Percentiles rank a stretch among this genome's conserved stretches.
Conservation (phyloP, 1,140 invertebrate species). For the Cherax destructor region DNA sequence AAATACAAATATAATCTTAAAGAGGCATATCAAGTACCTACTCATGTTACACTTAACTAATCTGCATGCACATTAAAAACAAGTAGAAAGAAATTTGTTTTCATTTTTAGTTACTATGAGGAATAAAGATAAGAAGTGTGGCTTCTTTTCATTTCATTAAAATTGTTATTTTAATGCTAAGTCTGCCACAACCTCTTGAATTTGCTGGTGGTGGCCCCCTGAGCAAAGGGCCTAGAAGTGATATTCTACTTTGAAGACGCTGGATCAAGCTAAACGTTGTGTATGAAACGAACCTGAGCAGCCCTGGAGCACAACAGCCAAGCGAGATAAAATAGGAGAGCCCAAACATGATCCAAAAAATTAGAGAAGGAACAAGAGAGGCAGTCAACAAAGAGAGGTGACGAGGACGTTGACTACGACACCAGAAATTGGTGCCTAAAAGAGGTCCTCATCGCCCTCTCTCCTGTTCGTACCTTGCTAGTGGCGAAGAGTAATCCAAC, state of each 20-base stretch:
- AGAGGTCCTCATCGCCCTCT: constrained; percentile 22
- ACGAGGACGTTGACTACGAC: constrained; percentile 49
- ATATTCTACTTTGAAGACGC: constrained; percentile 15
- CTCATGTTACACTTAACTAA: constrained; percentile 21
- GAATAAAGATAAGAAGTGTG: constrained; percentile 8
- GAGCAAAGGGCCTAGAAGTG: neutral
- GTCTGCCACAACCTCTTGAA: constrained; percentile 3
- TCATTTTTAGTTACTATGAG: constrained; percentile 22
- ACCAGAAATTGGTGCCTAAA: constrained; percentile 41
- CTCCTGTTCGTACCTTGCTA: constrained; percentile 88
- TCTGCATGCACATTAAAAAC: constrained; percentile 29
- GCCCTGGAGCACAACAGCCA: constrained; percentile 54
- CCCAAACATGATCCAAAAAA: constrained; percentile 64
- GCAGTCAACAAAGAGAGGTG: constrained; percentile 58
- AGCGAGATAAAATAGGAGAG: constrained; percentile 51
- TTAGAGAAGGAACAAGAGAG: constrained; percentile 47
- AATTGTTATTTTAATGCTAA: neutral
- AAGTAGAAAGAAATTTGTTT: constrained; percentile 11
- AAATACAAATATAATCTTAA: constrained; percentile 11
- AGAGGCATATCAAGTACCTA: constrained; percentile 18
- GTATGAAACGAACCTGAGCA: constrained; percentile 47
- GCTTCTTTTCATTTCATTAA: constrained; percentile 4
- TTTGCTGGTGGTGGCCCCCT: neutral
- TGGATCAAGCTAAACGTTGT: constrained; percentile 41
- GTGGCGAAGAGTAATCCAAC: constrained; percentile 98